phyloP scores from a whole-genome alignment of 2,888 invertebrate species.

The Meta bourneti region DNA sequence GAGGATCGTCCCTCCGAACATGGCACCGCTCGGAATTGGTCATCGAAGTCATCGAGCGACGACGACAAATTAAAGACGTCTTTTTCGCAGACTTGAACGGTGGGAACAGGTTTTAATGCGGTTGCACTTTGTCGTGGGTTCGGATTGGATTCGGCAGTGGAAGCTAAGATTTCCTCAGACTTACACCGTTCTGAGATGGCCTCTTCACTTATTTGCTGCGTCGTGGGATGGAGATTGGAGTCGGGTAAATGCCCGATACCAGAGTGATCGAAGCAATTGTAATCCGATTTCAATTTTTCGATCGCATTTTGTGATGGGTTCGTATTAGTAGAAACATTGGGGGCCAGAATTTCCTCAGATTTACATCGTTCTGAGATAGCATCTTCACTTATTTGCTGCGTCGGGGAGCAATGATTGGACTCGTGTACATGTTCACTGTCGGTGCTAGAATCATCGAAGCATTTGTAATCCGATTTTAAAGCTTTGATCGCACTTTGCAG shows the following conservation, averaged over 20 bases:
- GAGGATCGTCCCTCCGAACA: neutral
- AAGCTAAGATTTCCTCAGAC: slow-evolving; percentile 4
- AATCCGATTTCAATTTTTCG: neutral
- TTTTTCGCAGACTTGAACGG: no score
- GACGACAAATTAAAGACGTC: no score
- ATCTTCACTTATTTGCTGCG: neutral
- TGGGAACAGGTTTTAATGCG: no score
- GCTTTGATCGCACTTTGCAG: neutral
- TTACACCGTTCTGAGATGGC: neutral
- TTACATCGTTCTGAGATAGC: neutral
- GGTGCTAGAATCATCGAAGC: neutral
- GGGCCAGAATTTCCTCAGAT: slow-evolving; percentile 8
- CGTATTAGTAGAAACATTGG: neutral
- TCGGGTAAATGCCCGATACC: neutral
- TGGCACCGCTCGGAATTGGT: no score
- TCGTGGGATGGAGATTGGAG: neutral
- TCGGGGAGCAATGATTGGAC: neutral
- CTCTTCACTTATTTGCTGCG: no score
- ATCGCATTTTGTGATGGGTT: slow-evolving; percentile 3
- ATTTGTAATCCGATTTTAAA: neutral
- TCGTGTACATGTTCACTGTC: neutral
- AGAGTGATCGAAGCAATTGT: neutral
- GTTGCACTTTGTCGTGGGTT: slow-evolving; percentile 12
- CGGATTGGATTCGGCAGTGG: neutral
- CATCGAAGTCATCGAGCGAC: no score